Conservation (phyloP, 2,888 invertebrate species). For the Cerceris ruficornis region DNA sequence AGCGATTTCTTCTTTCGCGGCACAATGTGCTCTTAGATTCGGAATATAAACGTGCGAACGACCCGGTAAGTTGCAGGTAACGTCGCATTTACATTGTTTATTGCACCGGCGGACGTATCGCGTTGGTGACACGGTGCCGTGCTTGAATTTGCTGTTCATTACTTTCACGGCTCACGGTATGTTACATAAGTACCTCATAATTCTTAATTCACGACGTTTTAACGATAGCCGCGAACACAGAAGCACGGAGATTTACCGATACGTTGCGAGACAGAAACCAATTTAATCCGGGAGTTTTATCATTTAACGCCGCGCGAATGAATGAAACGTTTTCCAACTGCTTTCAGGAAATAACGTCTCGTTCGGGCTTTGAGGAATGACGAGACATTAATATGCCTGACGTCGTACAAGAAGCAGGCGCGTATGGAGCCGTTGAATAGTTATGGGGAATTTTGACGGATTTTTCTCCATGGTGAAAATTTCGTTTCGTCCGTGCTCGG, state of each 20-base stretch:
- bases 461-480: too few relatives aligned
- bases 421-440: too few relatives aligned
- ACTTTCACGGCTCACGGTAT: conserved; percentile 49
- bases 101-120: conserved; percentile 42
- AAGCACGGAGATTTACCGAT: conserved; percentile 56
- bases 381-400: too few relatives aligned
- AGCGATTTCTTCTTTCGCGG: conserved; percentile 1
- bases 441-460: too few relatives aligned
- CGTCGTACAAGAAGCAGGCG: too few relatives aligned
- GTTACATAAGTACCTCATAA: conserved; percentile 55
- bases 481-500: too few relatives aligned
- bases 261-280: conserved; percentile 32
- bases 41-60: conserved; percentile 23
- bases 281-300: conserved; percentile 18
- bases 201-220: conserved; percentile 58
- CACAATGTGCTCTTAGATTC: conserved; percentile 32
- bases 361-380: too few relatives aligned
- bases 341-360: not conserved
- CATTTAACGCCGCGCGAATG: conserved; percentile 10
- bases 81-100: conserved; percentile 56
- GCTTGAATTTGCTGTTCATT: conserved; percentile 52
- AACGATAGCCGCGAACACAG: conserved; percentile 54
- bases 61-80: conserved; percentile 20
- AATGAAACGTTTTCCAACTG: conserved; percentile 11
- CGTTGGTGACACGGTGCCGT: conserved; percentile 48